Conservation (phyloP, 2,797 vertebrate genomes). For the Tiaroga cobitis region DNA sequence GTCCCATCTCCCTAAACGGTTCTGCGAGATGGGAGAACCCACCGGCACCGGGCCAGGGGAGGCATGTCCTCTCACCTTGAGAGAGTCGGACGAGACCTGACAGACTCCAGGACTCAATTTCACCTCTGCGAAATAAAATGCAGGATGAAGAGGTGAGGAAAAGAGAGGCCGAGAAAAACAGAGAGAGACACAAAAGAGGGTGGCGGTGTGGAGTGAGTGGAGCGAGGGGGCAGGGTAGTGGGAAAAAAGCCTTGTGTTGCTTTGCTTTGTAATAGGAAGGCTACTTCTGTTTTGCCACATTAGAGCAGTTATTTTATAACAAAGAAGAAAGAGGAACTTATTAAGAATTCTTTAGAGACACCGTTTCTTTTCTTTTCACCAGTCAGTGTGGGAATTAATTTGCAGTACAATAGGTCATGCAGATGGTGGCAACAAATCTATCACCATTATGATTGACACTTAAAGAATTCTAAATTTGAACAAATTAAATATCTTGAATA, state of each 20-base stretch:
- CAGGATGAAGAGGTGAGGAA: constrained; percentile 16
- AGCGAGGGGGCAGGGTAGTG: constrained; percentile 28
- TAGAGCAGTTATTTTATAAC: constrained; percentile 32
- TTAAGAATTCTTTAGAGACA: constrained; percentile 42
- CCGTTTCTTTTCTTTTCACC: constrained; percentile 39
- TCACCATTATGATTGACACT: constrained; percentile 23
- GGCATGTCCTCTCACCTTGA: constrained; percentile 63
- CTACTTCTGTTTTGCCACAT: constrained; percentile 47
- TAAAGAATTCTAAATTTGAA: background rate
- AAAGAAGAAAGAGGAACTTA: constrained; percentile 49
- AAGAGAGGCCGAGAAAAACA: constrained; percentile 29
- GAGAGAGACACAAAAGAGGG: constrained; percentile 37
- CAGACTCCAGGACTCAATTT: constrained; percentile 62
- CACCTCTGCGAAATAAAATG: constrained; percentile 54
- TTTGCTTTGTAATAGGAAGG: constrained; percentile 42
- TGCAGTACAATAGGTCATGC: constrained; percentile 29
- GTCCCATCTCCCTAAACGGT: constrained; percentile 63
- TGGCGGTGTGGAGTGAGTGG: constrained; percentile 19
- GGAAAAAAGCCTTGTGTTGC: constrained; percentile 38
- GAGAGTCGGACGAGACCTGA: constrained; percentile 59
- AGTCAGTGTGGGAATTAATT: constrained; percentile 37
- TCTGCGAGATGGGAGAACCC: constrained; percentile 57
- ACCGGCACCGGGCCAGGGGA: constrained; percentile 58
- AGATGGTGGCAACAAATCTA: constrained; percentile 42
- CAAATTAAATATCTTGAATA: constrained; percentile 25